Conservation (phyloP, 2,797 vertebrate genomes). For the Chelon auratus region DNA sequence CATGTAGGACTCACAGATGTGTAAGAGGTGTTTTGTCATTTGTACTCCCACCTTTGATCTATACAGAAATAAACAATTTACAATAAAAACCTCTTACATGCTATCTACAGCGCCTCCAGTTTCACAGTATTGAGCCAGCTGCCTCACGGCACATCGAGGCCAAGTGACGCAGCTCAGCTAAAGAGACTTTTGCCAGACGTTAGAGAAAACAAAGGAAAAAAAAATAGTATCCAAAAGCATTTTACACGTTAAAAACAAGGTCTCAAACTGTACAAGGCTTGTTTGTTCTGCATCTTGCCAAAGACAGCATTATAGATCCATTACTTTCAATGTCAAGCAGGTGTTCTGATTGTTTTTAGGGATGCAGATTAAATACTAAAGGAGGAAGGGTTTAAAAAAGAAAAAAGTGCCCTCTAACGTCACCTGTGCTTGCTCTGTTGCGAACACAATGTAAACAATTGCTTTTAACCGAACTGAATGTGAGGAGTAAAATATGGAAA, state of each 20-base stretch:
- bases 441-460: slow-evolving; percentile 82
- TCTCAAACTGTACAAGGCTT: slow-evolving; percentile 84
- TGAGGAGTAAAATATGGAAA: slow-evolving; percentile 69
- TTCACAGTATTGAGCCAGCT: slow-evolving; percentile 87
- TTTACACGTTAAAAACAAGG: slow-evolving; percentile 83
- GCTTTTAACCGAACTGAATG: slow-evolving; percentile 76
- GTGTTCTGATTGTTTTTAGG: slow-evolving; percentile 67
- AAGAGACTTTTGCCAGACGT: slow-evolving; percentile 79
- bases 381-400: slow-evolving; percentile 31
- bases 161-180: slow-evolving; percentile 75
- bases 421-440: slow-evolving; percentile 72
- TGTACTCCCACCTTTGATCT: slow-evolving; percentile 80
- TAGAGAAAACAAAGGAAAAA: slow-evolving; percentile 47
- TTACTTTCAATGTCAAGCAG: slow-evolving; percentile 78
- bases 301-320: slow-evolving; percentile 76
- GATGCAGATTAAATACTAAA: slow-evolving; percentile 79
- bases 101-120: slow-evolving; percentile 87
- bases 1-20: slow-evolving; percentile 69
- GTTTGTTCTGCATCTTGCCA: slow-evolving; percentile 81
- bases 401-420: slow-evolving; percentile 70
- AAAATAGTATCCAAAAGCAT: slow-evolving; percentile 78
- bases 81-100: slow-evolving; percentile 82
- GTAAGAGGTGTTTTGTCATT: slow-evolving; percentile 75
- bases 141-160: slow-evolving; percentile 66
- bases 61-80: slow-evolving; percentile 85